Base-by-base conservation (phyloP, 2,888 invertebrate genomes). In the Stenurella melanura region DNA sequence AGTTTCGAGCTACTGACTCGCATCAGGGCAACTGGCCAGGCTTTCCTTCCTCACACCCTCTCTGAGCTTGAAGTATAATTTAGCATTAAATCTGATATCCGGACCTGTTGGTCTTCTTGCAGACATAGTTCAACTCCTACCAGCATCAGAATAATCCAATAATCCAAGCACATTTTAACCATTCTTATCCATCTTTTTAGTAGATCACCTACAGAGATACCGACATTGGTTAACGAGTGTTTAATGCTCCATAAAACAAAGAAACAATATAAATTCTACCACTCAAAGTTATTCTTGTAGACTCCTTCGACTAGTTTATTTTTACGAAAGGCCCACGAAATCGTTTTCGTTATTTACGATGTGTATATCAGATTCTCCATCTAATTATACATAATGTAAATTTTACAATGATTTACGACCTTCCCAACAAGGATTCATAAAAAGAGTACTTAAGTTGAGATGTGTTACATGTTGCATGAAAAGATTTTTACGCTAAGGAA, bases 401-500 rank as follows among this genome's bases (percentile, higher is more conserved):
- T 64, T 64, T 19, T 18, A 64, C 17, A n/a, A 10, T 64, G 42
- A 64, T 64, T 64, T 64, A 64, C 64, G 64, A 64, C 6, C 64
- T 64, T 38, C 12, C 64, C 64, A 26, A 30, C n/a, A 30, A 61
- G 30, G 61, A 30, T 26, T 30, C 61, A 18, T 64, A 64, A 64
- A n/a, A 64, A 64, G 18, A 21, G 64, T 42, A 64, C 42, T 64
- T 64, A 42, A 38, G 12, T 19, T 12, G 42, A 15, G 64, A 61
- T n/a, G 21, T 21, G 61, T 30, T 21, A n/a, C 11, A 64, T 64
- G 64, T 11, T 1, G 19, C 11, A 0, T 1, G 64, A 63, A 5
- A 64, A 19, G 60, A 11, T 42, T 38, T 38, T 38, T 63, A 38
- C 3, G 18, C 60, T 60, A 17, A 42, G 6, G 42, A 64, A 64